Percentiles rank a stretch among this genome's conserved stretches.
Evolutionary conservation across 2,888 invertebrate genomes (phyloP).

Genomic region (Thereva unica): DNA sequence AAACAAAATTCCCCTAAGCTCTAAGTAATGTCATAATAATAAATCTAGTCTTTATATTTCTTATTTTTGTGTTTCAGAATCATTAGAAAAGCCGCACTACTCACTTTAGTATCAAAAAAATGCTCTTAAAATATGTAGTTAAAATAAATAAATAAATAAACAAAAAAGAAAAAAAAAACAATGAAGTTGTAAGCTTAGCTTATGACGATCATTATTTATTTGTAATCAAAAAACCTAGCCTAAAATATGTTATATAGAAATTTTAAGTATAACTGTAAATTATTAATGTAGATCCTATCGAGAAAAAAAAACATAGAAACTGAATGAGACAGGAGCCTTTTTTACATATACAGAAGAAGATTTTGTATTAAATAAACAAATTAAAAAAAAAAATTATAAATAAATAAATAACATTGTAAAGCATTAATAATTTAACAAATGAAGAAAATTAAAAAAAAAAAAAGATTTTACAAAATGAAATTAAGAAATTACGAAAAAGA

Average conservation of each 20-base stretch:
- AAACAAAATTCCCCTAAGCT: too few relatives aligned
- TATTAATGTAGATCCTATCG: too few relatives aligned
- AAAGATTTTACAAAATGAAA: neutral
- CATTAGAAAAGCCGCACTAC: too few relatives aligned
- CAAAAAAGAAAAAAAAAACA: neutral
- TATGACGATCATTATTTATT: neutral
- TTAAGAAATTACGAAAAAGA: conserved; percentile 6
- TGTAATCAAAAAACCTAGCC: conserved; percentile 17
- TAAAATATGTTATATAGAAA: conserved; percentile 9
- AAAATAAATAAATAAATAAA: conserved; percentile 2
- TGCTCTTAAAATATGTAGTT: conserved; percentile 24
- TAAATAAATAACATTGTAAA: conserved; percentile 8
- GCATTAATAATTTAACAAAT: conserved; percentile 10
- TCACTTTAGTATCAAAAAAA: conserved; percentile 4
- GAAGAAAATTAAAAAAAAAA: conserved; percentile 15
- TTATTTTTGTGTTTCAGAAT: too few relatives aligned
- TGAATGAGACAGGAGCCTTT: too few relatives aligned
- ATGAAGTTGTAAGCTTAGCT: neutral
- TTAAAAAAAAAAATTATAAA: neutral
- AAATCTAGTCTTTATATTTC: too few relatives aligned
- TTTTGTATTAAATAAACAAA: neutral
- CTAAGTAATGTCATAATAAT: too few relatives aligned
- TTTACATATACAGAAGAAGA: conserved; percentile 5
- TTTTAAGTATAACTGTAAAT: conserved; percentile 10
- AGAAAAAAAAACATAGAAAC: too few relatives aligned